phyloP scores from a whole-genome alignment of 1,140 invertebrate genomes.

The Eciton burchellii region DNA sequence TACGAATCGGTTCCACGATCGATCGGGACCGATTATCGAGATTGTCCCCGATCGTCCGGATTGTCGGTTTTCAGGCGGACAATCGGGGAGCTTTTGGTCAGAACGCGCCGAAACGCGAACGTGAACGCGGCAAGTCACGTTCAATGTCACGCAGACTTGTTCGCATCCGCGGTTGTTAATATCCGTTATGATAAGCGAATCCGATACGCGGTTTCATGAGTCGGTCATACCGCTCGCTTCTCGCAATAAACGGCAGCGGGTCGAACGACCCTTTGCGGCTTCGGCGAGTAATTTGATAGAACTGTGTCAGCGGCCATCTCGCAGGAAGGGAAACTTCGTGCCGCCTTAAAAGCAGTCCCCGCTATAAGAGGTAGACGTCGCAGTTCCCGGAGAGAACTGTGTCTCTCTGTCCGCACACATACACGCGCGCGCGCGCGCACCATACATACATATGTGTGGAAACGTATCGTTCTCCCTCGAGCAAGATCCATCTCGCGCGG shows the following conservation, averaged over 20 bases:
- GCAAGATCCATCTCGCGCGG: constrained; percentile 30
- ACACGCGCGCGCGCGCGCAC: too few relatives aligned
- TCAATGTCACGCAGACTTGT: constrained; percentile 60
- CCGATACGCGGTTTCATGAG: constrained; percentile 61
- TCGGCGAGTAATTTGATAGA: constrained; percentile 70
- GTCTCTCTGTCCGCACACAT: too few relatives aligned
- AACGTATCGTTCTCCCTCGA: constrained; percentile 26
- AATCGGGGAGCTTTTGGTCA: too few relatives aligned
- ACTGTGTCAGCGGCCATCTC: constrained; percentile 64
- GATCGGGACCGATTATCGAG: too few relatives aligned
- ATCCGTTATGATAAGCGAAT: constrained; percentile 72
- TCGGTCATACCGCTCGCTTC: constrained; percentile 12
- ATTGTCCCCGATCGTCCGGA: too few relatives aligned
- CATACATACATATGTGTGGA: neutral
- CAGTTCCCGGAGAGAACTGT: neutral
- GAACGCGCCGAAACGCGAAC: neutral
- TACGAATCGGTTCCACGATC: too few relatives aligned
- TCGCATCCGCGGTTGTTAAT: constrained; percentile 45
- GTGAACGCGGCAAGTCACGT: neutral
- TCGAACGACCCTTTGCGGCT: constrained; percentile 62
- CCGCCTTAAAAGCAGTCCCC: constrained; percentile 61
- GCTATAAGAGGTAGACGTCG: constrained; percentile 21
- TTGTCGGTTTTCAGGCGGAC: too few relatives aligned
- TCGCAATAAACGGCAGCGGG: neutral
- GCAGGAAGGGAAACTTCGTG: constrained; percentile 59